A percentile compares a stretch with the other conserved stretches of the same genome.
Conservation (phyloP, 1,140 invertebrate genomes). For the Gryllus bimaculatus region DNA sequence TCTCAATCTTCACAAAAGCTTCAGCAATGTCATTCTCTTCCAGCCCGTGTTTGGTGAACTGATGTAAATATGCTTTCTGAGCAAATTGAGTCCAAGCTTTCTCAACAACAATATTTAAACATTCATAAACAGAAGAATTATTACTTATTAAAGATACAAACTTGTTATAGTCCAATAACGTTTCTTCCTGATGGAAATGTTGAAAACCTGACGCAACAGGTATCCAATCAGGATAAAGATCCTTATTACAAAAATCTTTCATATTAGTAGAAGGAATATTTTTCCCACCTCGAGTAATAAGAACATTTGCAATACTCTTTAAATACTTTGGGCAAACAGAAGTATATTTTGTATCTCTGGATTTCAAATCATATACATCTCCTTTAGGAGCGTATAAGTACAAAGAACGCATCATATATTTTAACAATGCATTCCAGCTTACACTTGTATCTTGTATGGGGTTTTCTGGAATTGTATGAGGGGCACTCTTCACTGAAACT, state of each 20-base stretch:
- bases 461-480: slow-evolving; percentile 27
- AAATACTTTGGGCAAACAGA: background rate
- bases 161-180: slow-evolving; percentile 36
- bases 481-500: slow-evolving; percentile 36
- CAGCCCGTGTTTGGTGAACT: slow-evolving; percentile 40
- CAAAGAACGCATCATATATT: slow-evolving; percentile 32
- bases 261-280: slow-evolving; percentile 27
- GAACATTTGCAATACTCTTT: slow-evolving; percentile 32
- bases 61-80: slow-evolving; percentile 39
- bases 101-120: slow-evolving; percentile 34
- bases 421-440: slow-evolving; percentile 32
- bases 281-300: slow-evolving; percentile 34
- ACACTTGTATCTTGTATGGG: slow-evolving; percentile 30
- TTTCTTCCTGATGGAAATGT: slow-evolving; percentile 34
- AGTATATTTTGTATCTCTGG: background rate
- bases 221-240: slow-evolving; percentile 38
- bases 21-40: slow-evolving; percentile 39
- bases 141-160: slow-evolving; percentile 38
- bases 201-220: slow-evolving; percentile 30
- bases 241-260: slow-evolving; percentile 27
- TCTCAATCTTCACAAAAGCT: slow-evolving; percentile 40
- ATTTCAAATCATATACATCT: background rate
- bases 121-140: slow-evolving; percentile 33
- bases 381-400: slow-evolving; percentile 24
- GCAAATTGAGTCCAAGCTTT: slow-evolving; percentile 41